Conservation (phyloP, 2,113 vertebrate genomes). For the Sphaerodactylus townsendi region DNA sequence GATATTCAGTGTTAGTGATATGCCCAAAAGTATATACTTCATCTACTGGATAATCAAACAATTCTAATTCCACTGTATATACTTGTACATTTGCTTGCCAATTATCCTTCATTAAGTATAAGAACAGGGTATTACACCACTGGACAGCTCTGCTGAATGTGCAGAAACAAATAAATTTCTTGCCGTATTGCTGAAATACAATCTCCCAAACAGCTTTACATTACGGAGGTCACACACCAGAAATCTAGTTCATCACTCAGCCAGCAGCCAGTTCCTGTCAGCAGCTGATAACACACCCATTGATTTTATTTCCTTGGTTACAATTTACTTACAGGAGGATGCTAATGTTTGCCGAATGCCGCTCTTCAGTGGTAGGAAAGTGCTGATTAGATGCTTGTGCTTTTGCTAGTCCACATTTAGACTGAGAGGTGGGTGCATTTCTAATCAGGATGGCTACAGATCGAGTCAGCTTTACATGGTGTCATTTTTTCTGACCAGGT, state of each 20-base stretch:
- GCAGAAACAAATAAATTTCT: slow-evolving; percentile 20
- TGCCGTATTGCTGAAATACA: background rate
- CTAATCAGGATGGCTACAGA: slow-evolving; percentile 38
- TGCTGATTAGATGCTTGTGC: slow-evolving; percentile 33
- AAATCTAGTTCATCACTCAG: slow-evolving; percentile 13
- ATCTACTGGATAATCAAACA: background rate
- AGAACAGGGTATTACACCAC: slow-evolving; percentile 13
- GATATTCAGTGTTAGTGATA: background rate
- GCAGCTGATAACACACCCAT: background rate
- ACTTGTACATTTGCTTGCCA: background rate
- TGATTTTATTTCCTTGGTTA: slow-evolving; percentile 35
- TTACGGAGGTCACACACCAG: slow-evolving; percentile 4
- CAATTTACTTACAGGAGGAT: slow-evolving; percentile 8
- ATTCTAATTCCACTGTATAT: background rate
- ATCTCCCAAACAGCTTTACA: background rate
- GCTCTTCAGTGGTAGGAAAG: background rate
- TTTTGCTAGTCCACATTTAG: slow-evolving; percentile 25
- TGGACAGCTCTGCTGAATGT: slow-evolving; percentile 24
- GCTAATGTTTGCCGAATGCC: slow-evolving; percentile 30
- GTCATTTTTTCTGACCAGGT: slow-evolving; percentile 9
- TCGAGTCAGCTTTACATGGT: slow-evolving; percentile 27
- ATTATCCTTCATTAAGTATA: slow-evolving; percentile 7
- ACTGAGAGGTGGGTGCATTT: slow-evolving; percentile 2
- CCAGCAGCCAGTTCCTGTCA: slow-evolving; percentile 1
- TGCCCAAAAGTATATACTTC: background rate